Conservation (phyloP, 2,888 invertebrate species). For the Leptarthrus brevirostris region DNA sequence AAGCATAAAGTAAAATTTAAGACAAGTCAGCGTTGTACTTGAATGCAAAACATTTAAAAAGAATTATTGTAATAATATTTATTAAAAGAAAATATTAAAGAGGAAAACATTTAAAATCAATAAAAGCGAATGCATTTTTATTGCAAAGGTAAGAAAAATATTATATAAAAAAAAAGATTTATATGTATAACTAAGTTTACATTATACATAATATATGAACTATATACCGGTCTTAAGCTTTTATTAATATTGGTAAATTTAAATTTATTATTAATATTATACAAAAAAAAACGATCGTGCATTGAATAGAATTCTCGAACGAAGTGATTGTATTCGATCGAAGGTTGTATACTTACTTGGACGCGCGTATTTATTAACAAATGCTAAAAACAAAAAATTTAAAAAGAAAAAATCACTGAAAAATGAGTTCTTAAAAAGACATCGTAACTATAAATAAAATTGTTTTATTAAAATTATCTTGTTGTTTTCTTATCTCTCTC, state of each 20-base stretch:
- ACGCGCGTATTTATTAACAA: background rate
- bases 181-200: constrained; percentile 30
- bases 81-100: constrained; percentile 18
- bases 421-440: background rate
- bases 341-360: background rate
- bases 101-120: background rate
- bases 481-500: background rate
- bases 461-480: background rate
- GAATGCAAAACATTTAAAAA: constrained; percentile 19
- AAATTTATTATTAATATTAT: constrained; percentile 31
- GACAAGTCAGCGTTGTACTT: constrained; percentile 27
- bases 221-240: constrained; percentile 43
- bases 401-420: background rate
- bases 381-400: background rate
- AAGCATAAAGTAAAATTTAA: background rate
- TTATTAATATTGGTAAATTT: constrained; percentile 44
- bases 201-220: constrained; percentile 31
- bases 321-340: background rate
- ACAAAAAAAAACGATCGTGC: background rate
- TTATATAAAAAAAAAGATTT: constrained; percentile 12
- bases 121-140: constrained; percentile 7
- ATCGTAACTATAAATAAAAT: constrained; percentile 15
- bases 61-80: constrained; percentile 13
- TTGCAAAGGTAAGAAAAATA: background rate
- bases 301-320: background rate